Base-by-base conservation (phyloP, 2,888 invertebrate genomes). In the Coenonympha arcania region DNA sequence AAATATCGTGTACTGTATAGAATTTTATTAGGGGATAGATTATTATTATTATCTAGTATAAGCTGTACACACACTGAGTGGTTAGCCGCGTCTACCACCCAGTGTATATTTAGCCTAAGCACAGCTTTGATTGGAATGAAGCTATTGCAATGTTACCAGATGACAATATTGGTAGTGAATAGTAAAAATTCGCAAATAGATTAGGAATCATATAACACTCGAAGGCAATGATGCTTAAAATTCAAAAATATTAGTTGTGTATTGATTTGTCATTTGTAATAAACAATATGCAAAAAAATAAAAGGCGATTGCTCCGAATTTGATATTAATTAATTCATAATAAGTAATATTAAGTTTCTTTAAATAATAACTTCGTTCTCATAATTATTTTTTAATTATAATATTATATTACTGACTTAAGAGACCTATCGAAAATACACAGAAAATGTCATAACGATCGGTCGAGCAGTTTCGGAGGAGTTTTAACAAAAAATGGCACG, bases 121-220 rank as follows among this genome's bases (percentile, higher is more conserved):
- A 67, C 68, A 54, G 68, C 69, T 70, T 71, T 52, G 47, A 48
- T 44, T 34, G 22, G 11, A 19, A 42, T 19, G 15, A 59, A 59
- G 61, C 59, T 62, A 68, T 68, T 62, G 69, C 69, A 58, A 61
- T 65, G 66, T 67, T 65, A 64, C 61, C 63, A 66, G 61, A 73
- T 65, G 79, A 79, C 79, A 80, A 81, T 81, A 81, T 72, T 15
- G 56, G 65, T 76, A 79, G 71, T 66, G 62, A 59, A 62, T 55
- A 58, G 56, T 57, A 61, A 62, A 66, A 42, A 58, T 52, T 52
- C 54, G 39, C 43, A 56, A 61, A 22, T 57, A 54, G 45, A 58
- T 61, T 52, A 56, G 30, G 9, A 15, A 22, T 16, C 11, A 45
- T 50, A 42, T 45, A 51, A 64, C 67, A 69, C 66, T 63, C 48